A percentile compares a stretch with the other conserved stretches of the same genome.
These are phyloP conservation scores for Campylorhamphus procurvoides DNA, from an alignment of 2,113 vertebrate genomes.

Conservation along the genomic window DNA sequence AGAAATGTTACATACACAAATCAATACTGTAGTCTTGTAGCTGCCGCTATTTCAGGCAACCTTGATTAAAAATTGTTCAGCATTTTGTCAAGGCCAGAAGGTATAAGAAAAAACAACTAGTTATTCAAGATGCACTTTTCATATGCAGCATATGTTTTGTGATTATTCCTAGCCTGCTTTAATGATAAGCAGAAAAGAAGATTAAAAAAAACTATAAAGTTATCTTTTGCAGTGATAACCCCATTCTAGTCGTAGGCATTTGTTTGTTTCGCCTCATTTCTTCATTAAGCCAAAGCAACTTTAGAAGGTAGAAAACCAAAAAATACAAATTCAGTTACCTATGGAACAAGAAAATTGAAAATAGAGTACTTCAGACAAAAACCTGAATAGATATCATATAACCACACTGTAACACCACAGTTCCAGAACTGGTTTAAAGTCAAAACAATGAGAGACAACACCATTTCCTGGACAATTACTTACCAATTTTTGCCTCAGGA, in stretches of 20 bases:
- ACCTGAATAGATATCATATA: not conserved
- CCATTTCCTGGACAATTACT: not conserved
- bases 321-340: not conserved
- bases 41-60: not conserved
- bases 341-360: not conserved
- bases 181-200: not conserved
- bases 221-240: not conserved
- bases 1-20: not conserved
- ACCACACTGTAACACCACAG: not conserved
- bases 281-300: not conserved
- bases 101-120: not conserved
- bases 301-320: not conserved
- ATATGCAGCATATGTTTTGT: not conserved
- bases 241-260: not conserved
- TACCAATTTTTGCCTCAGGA: constrained; percentile 84
- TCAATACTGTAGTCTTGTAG: not conserved
- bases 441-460: not conserved
- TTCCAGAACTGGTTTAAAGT: not conserved
- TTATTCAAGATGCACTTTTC: not conserved
- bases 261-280: not conserved
- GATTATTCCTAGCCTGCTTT: not conserved
- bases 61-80: not conserved
- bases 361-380: not conserved
- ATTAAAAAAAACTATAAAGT: not conserved
- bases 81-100: not conserved